Base-by-base conservation (phyloP, 2,888 invertebrate species). In the Aleiodes testaceus region DNA sequence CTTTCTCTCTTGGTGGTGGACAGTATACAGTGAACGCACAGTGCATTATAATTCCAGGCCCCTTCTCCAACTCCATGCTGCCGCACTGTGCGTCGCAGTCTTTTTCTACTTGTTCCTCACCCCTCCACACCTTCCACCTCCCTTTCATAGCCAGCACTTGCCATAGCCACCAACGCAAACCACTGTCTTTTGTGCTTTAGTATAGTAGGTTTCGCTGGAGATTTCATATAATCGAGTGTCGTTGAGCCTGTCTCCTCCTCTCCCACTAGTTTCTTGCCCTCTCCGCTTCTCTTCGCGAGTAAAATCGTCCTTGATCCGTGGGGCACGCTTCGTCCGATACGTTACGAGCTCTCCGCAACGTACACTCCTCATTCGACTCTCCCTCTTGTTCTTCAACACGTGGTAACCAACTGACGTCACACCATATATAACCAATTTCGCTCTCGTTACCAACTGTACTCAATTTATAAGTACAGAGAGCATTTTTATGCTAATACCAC, bases 291-390 rank as follows among this genome's bases (percentile, higher is more conserved):
- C 66, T 20, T 77, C 79, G 80, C 82, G 83, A 83, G 83, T 83
- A 84, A 83, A 84, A 84, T 81, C 85, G 84, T 85, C 85, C 85
- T 85, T 85, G 85, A 85, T 85, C 85, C 84, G 81, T 79, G 81
- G 82, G 84, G 83, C 85, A 84, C 84, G 82, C 81, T 83, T 80
- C 81, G 80, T 79, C 79, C 80, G 81, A 69, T 66, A 67, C 72
- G 65, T 59, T 63, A 66, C 55, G 69, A 45, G 61, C 65, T 36
- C 64, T 59, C 64, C n/a, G n/a, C n/a, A 50, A 55, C 53, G 36
- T 59, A 59, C 59, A 45, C 63, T 63, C 20, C 45, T 63, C 14
- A 14, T 36, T 50, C 52, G 30, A 66, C 52, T 66, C 53, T 52
- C 52, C 44, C 52, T 52, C 59, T 30, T 45, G 49, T 64, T 49